Evolutionary conservation across 2,888 invertebrate genomes (phyloP).

Genomic region (Drosophila prostipennis): DNA sequence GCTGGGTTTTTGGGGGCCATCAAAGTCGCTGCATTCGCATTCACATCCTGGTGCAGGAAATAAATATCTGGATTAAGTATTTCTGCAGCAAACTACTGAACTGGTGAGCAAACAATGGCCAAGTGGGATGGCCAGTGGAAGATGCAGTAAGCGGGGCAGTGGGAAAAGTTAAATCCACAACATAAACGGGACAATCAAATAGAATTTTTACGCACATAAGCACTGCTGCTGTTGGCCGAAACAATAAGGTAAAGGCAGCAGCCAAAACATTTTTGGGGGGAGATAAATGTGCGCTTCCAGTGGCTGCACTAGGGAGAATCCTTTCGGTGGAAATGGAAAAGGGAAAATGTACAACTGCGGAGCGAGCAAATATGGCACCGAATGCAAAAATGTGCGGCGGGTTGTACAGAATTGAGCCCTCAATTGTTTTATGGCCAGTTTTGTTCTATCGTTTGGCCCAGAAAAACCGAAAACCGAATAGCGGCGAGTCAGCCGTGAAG

Average conservation of each 20-base stretch:
- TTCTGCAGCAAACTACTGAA: constrained; percentile 28
- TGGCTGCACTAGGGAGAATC: constrained; percentile 26
- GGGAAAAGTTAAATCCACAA: constrained; percentile 28
- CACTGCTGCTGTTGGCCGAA: constrained; percentile 21
- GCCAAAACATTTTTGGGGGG: constrained; percentile 68
- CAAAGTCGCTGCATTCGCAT: constrained; percentile 61
- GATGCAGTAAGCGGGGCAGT: background rate
- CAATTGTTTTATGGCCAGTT: constrained; percentile 71
- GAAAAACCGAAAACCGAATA: constrained; percentile 2
- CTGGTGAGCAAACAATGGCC: constrained; percentile 32
- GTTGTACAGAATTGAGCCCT: constrained; percentile 71
- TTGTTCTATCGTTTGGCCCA: constrained; percentile 34
- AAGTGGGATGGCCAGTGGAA: constrained; percentile 2
- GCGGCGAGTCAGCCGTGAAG: constrained; percentile 38
- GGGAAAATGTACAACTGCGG: constrained; percentile 30
- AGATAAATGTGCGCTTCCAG: constrained; percentile 63
- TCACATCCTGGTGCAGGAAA: constrained; percentile 70
- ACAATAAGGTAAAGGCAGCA: constrained; percentile 60
- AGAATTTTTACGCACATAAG: constrained; percentile 75
- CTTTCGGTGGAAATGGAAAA: constrained; percentile 37
- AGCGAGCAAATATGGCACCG: constrained; percentile 55
- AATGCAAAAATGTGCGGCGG: constrained; percentile 63
- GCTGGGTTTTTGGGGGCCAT: constrained; percentile 33
- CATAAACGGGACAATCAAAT: constrained; percentile 70
- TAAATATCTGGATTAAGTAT: constrained; percentile 73